Base-by-base conservation (phyloP, 2,888 invertebrate genomes). In the Coenonympha arcania region DNA sequence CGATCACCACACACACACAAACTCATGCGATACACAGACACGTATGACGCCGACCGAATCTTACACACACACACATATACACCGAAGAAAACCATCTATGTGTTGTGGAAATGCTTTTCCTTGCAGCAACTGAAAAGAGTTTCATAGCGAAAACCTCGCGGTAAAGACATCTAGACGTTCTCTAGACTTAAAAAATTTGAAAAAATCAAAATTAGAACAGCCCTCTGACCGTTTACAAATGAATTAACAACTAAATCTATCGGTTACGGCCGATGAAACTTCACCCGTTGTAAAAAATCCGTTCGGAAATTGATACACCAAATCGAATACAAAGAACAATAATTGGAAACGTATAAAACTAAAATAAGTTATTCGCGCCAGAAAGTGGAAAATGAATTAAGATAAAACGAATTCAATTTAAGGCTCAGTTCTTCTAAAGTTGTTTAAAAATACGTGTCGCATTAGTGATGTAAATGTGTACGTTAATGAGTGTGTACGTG, bases 81-180 rank as follows among this genome's bases (percentile, higher is more conserved):
- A 54, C 53, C 68, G 69, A 85, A 85, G 86, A 86, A 86, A 85
- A 76, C 72, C 69, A 71, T 85, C 69, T 62, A 79, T 86, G 85
- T 86, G 84, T 86, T 79, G 79, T 66, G 73, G 77, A 82, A 85
- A 86, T 86, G 85, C 86, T 85, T 86, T 86, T 86, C 85, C 85
- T 86, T 85, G 86, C 86, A 80, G 74, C 84, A 82, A 85, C 79
- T 83, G 84, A 84, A 80, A 84, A 86, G 86, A 86, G 86, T 86
- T 86, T 76, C 83, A 85, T 77, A 86, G 86, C 83, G 86, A 82
- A 84, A 83, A 86, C 86, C 86, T 86, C 86, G 86, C 86, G 86
- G 86, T 86, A 86, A 85, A 86, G 85, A 84, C 86, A 73, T 76
- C 74, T 71, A 69, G 71, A 72, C 79, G 82, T 76, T 76, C 77